Evolutionary conservation across 2,797 vertebrate genomes (phyloP), one percentile per base, ranked within the genome.

Genomic region (Lateolabrax maculatus): DNA sequence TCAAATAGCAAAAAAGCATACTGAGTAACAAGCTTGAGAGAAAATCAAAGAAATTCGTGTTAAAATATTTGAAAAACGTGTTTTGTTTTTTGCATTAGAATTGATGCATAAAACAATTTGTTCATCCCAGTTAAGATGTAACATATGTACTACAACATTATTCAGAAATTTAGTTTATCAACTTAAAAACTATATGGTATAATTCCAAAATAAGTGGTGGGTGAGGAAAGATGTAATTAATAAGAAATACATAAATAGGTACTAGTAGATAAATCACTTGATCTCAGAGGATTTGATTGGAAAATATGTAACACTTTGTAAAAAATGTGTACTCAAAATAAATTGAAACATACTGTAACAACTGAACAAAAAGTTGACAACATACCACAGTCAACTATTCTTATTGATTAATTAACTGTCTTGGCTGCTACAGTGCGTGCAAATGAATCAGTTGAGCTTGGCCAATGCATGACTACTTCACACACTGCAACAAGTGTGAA

Each of bases 391-490:
- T 74, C 49, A 21, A 46, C 51, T 69, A 21, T 44, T 56, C 52
- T 57, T 57, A 71, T 57, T 79, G 69, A 75, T 74, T 71, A 85
- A 83, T 85, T 71, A 85, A 76, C 56, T 53, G 60, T 51, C 67
- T 74, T 49, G 67, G 72, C 75, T 12, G 23, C 44, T 5, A 44
- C 62, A 81, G 29, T 71, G 64, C 3, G 37, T 67, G 58, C 70
- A 69, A 66, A 37, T 48, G 37, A 73, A 75, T 85, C 77, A 75
- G 77, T 61, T 7, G 16, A 77, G 57, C 43, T 65, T 53, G 52
- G 82, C 77, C 65, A 44, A 56, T 1, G 43, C 53, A 70, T 46
- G 1, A 73, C 71, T 60, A 64, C 39, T 23, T 44, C 64, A 75
- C 37, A 63, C 65, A 74, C 34, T 66, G 63, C 67, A 57, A 43